phyloP scores from a whole-genome alignment of 2,797 vertebrate genomes.

The Chrysolophus pictus region DNA sequence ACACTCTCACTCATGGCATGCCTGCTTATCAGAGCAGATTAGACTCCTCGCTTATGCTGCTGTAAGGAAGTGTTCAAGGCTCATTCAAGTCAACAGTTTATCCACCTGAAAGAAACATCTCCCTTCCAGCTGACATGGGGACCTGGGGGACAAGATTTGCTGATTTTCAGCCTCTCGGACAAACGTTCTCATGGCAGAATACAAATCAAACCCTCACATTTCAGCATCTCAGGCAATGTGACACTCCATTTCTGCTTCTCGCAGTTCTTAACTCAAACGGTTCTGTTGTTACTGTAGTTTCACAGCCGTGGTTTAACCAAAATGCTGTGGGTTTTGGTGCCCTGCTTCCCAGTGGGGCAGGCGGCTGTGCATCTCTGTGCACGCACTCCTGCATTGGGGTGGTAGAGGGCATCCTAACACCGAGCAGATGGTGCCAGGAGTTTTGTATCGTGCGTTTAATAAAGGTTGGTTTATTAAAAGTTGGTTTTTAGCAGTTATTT shows the following conservation, averaged over 20 bases:
- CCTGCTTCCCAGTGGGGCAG: neutral
- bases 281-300: neutral
- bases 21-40: neutral
- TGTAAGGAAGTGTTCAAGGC: neutral
- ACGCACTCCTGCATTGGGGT: neutral
- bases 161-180: neutral
- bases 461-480: slow-evolving; percentile 40
- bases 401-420: slow-evolving; percentile 20
- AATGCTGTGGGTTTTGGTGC: rapidly evolving
- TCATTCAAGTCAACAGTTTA: neutral
- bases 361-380: neutral
- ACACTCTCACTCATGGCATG: neutral
- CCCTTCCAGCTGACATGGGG: neutral
- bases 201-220: neutral
- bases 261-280: neutral
- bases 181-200: neutral
- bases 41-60: neutral
- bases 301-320: neutral
- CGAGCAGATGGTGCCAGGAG: neutral
- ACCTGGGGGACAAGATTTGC: neutral
- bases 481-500: rapidly evolving
- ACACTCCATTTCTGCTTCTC: neutral
- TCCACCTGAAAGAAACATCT: neutral
- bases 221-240: neutral
- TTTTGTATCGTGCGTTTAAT: slow-evolving; percentile 43